phyloP scores from a whole-genome alignment of 2,888 invertebrate species.

The Frankliniella intonsa region DNA sequence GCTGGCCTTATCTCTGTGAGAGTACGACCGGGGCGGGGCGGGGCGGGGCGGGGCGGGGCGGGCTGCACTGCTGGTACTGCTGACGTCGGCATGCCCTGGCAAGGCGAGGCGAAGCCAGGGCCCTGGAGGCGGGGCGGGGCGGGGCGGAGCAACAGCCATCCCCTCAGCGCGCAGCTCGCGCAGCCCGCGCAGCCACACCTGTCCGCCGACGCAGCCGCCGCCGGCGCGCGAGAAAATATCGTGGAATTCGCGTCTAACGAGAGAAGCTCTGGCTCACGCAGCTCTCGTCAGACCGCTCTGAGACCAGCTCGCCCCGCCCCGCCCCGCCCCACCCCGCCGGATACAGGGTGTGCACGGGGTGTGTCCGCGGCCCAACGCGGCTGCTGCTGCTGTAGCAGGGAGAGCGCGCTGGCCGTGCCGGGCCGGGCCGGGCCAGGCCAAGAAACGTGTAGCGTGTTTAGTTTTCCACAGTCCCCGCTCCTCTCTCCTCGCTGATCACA shows the following conservation, averaged over 20 bases:
- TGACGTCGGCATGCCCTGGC: slow-evolving; percentile 31
- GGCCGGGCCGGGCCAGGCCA: no score
- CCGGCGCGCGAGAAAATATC: background rate
- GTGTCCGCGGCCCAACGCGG: no score
- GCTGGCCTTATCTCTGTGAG: background rate
- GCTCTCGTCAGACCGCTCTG: slow-evolving; percentile 15
- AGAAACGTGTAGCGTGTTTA: no score
- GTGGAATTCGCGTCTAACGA: no score
- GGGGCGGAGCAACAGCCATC: background rate
- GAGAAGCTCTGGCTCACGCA: no score
- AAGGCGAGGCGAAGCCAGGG: slow-evolving; percentile 28
- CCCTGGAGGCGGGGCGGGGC: background rate
- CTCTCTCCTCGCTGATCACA: no score
- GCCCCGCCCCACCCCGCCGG: background rate
- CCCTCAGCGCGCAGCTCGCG: background rate
- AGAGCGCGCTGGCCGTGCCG: background rate
- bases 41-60: slow-evolving; percentile 31
- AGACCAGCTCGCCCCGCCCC: background rate
- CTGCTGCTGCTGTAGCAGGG: background rate
- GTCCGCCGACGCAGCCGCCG: background rate
- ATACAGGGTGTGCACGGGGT: background rate
- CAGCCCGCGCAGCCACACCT: background rate
- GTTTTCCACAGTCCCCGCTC: no score
- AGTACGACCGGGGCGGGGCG: background rate
- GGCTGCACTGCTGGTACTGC: slow-evolving; percentile 35